These are phyloP conservation scores for Hucho hucho DNA, from an alignment of 2,113 vertebrate genomes.

Conservation along the genomic window DNA sequence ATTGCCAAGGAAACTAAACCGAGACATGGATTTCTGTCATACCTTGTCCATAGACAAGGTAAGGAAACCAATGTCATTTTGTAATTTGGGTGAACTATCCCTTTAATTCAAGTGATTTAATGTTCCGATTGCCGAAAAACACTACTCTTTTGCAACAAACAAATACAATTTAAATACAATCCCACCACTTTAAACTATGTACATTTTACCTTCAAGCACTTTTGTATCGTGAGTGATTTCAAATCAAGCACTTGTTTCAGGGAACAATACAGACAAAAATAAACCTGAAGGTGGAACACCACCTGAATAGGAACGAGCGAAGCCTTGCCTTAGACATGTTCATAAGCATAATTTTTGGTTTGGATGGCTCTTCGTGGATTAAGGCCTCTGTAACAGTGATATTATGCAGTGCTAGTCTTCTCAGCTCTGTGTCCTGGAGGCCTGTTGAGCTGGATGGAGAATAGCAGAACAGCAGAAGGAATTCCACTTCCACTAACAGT, in stretches of 20 bases:
- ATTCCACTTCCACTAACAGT: neutral
- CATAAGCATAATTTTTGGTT: neutral
- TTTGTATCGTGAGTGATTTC: neutral
- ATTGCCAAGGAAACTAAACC: too few species aligned
- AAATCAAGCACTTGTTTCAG: slow-evolving; percentile 3
- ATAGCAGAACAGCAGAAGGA: neutral
- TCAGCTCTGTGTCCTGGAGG: neutral
- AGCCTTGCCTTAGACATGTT: neutral
- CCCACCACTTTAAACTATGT: neutral
- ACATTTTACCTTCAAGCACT: neutral
- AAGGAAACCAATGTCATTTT: neutral
- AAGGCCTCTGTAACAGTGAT: neutral
- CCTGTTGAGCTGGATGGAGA: neutral
- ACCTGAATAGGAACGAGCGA: neutral
- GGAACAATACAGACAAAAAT: neutral
- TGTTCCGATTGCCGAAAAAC: too few species aligned
- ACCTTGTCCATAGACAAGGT: neutral
- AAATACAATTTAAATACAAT: neutral
- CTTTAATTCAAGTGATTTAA: too few species aligned
- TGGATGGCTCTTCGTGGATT: neutral
- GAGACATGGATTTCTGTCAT: too few species aligned
- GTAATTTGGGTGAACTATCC: too few species aligned
- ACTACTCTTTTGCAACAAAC: neutral
- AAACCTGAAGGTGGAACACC: neutral
- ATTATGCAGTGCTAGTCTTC: neutral